Base-by-base conservation (phyloP, 2,888 invertebrate genomes). In the Tuberolachnus salignus region DNA sequence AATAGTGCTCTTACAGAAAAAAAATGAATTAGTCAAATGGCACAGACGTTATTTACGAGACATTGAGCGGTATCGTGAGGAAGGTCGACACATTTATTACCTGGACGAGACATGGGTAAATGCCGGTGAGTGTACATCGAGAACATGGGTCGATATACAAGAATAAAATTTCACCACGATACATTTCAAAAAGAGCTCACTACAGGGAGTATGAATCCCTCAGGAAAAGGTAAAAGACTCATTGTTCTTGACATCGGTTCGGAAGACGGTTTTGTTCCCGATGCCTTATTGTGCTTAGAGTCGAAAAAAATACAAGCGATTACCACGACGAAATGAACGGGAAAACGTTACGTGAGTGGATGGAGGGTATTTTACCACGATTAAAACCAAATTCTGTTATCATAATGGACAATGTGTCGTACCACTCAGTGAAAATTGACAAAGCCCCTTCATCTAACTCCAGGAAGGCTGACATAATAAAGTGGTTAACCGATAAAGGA, bases 321-420 rank as follows among this genome's bases (percentile, higher is more conserved):
- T 59, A 61, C 16, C 34, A 61, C n/a, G 61, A 34, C 0, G 34
- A 61, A n/a, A 61, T 61, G 61, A 34, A 61, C 34, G 34, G 61
- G 14, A 9, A 61, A 34, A 8, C 26, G 26, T 61, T 34, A 34
- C 51, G n/a, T 51, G 51, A 51, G 14, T 51, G 51, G 51, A 16
- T 51, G 14, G 3, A 16, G 51, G 4, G 16, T 4, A 51, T 51
- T 16, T 1, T 51, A 23, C 61, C 34, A 34, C 61, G n/a, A 23
- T 34, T 61, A 1, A n/a, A 34, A 4, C 34, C 61, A 34, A 61
- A 34, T 21, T n/a, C 34, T 1, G 26, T n/a, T 34, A 59, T 23
- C 13, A 23, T 55, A 3, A 55, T 55, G 21, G 55, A 55, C 11
- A 57, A 57, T 23, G 57, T 6, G 21, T 19, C 59, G 26, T 59